Percentiles rank a stretch among this genome's conserved stretches.
phyloP scores from a whole-genome alignment of 2,113 vertebrate genomes.

The Hemibagrus wyckioides region DNA sequence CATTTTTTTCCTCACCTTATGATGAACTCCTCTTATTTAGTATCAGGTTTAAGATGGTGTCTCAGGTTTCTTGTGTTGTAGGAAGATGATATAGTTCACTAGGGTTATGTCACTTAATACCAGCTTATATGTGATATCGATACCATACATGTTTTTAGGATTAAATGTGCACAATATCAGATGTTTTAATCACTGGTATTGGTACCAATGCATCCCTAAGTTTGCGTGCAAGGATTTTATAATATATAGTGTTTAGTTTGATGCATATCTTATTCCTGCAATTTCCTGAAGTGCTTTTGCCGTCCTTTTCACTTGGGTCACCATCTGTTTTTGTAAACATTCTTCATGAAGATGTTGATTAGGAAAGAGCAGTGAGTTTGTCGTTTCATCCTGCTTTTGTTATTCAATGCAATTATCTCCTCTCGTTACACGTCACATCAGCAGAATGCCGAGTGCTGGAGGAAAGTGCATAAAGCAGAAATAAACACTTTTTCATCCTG shows the following conservation, averaged over 20 bases:
- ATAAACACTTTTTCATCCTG: constrained; percentile 5
- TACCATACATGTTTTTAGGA: background rate
- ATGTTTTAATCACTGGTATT: background rate
- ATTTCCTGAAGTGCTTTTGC: background rate
- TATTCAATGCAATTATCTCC: constrained; percentile 12
- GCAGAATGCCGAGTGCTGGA: background rate
- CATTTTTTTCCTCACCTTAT: background rate
- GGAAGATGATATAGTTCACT: background rate
- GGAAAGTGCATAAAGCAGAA: constrained; percentile 10
- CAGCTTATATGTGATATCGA: too few species aligned
- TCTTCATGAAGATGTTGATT: constrained; percentile 13
- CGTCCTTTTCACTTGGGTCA: background rate
- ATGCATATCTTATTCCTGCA: background rate
- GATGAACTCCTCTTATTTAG: too few species aligned
- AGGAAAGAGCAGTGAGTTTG: background rate
- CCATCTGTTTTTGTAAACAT: background rate
- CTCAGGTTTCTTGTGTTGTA: background rate
- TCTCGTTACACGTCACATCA: background rate
- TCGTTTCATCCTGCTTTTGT: background rate
- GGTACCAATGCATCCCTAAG: too few species aligned
- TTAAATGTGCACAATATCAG: background rate
- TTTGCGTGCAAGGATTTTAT: too few species aligned
- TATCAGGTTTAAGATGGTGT: background rate
- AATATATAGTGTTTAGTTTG: background rate
- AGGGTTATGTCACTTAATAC: background rate